Evolutionary conservation across 2,113 vertebrate species (phyloP).

Genomic region (Origma solitaria): DNA sequence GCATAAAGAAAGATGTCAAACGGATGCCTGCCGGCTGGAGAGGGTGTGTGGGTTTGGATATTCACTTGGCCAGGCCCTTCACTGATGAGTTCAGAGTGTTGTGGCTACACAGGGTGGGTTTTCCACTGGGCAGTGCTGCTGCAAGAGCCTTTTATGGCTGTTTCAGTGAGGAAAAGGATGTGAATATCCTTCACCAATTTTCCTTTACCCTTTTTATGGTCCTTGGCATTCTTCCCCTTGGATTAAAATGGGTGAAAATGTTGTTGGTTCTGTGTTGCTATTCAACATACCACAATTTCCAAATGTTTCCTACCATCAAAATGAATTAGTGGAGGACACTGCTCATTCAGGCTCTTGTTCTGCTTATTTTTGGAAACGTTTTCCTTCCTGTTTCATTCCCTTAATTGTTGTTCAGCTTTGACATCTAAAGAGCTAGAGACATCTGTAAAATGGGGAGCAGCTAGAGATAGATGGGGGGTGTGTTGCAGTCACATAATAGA

Average conservation of each 20-base stretch:
- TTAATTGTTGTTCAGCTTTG: not conserved
- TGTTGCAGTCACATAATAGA: not conserved
- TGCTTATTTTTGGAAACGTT: not conserved
- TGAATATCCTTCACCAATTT: not conserved
- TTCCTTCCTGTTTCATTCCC: not conserved
- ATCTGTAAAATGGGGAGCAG: not conserved
- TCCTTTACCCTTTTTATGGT: not conserved
- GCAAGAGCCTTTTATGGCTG: not conserved
- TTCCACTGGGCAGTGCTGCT: not conserved
- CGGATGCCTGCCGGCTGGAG: not conserved
- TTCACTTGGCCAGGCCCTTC: not conserved
- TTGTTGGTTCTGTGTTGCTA: not conserved
- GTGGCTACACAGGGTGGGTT: not conserved
- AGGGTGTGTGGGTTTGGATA: not conserved
- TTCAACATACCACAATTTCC: not conserved
- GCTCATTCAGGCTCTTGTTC: not conserved
- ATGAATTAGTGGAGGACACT: not conserved
- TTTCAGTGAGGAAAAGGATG: not conserved
- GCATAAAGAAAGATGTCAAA: not conserved
- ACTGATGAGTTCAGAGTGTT: fast-evolving
- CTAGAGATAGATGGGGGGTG: not conserved
- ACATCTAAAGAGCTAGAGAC: not conserved
- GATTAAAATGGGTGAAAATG: not conserved
- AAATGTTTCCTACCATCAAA: not conserved
- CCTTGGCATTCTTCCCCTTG: not conserved